Evolutionary conservation across 1,140 invertebrate genomes (phyloP).

Genomic region (Achroia grisella): DNA sequence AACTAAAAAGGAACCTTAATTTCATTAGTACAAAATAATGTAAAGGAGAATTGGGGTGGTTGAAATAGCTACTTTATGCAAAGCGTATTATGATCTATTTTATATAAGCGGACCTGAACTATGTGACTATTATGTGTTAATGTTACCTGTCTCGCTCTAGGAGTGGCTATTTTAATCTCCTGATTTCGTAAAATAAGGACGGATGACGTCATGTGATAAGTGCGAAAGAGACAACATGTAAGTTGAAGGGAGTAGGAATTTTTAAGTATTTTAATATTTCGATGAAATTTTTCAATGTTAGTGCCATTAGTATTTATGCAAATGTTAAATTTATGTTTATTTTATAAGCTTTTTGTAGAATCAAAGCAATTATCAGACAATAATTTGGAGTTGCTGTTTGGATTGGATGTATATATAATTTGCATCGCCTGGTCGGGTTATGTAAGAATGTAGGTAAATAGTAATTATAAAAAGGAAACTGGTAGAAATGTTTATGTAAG

Average conservation of each 20-base stretch:
- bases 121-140: too few species aligned
- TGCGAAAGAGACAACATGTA: slow-evolving; percentile 1
- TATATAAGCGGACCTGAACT: too few species aligned
- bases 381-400: slow-evolving; percentile 30
- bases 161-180: too few species aligned
- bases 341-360: slow-evolving; percentile 13
- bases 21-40: too few species aligned
- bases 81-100: too few species aligned
- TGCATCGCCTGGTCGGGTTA: not conserved
- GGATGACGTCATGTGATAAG: not conserved
- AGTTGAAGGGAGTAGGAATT: slow-evolving; percentile 18
- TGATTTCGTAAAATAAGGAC: not conserved
- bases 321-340: not conserved
- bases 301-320: slow-evolving; percentile 1
- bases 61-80: too few species aligned
- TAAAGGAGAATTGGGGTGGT: too few species aligned
- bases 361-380: slow-evolving; percentile 50
- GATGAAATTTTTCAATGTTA: slow-evolving; percentile 45
- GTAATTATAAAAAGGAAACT: too few species aligned
- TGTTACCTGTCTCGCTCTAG: too few species aligned
- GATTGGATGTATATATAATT: not conserved
- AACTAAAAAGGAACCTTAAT: too few species aligned
- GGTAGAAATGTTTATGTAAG: too few species aligned
- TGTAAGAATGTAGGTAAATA: too few species aligned
- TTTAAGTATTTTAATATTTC: slow-evolving; percentile 43